Conservation (phyloP, 2,888 invertebrate genomes). For the Chromoteleia sp. region DNA sequence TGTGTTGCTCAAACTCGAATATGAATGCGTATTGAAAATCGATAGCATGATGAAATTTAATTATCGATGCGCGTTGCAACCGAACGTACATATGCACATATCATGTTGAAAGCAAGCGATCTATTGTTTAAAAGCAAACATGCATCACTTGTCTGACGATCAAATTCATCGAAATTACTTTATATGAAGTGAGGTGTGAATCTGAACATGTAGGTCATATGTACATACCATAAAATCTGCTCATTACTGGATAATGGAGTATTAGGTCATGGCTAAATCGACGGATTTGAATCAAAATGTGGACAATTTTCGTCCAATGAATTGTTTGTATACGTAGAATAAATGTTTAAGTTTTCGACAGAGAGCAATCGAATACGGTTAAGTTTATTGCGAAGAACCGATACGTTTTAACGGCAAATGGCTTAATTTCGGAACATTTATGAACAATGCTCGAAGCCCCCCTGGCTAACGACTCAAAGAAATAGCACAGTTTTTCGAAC, state of each 20-base stretch:
- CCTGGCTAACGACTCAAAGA: not conserved
- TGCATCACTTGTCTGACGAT: constrained; percentile 65
- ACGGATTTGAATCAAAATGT: constrained; percentile 26
- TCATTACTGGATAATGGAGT: constrained; percentile 57
- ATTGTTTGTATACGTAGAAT: constrained; percentile 39
- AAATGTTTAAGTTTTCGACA: constrained; percentile 44
- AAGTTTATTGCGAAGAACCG: constrained; percentile 19
- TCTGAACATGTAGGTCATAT: constrained; percentile 59
- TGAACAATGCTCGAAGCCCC: constrained; percentile 26
- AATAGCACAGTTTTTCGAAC: constrained; percentile 3
- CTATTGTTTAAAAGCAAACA: constrained; percentile 70
- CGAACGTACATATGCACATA: constrained; percentile 66
- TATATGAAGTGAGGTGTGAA: constrained; percentile 60
- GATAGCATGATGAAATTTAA: constrained; percentile 67
- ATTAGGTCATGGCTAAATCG: constrained; percentile 45
- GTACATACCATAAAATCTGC: constrained; percentile 58
- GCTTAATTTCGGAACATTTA: constrained; percentile 33
- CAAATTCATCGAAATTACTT: constrained; percentile 68
- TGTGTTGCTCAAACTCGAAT: constrained; percentile 64
- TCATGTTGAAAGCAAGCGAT: constrained; percentile 67
- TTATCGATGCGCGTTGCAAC: constrained; percentile 63
- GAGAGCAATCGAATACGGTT: constrained; percentile 12
- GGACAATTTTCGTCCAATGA: constrained; percentile 22
- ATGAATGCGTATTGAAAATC: constrained; percentile 69
- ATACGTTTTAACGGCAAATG: not conserved